Evolutionary conservation across 1,140 invertebrate genomes (phyloP).

Genomic region (Pteromalus puparum): DNA sequence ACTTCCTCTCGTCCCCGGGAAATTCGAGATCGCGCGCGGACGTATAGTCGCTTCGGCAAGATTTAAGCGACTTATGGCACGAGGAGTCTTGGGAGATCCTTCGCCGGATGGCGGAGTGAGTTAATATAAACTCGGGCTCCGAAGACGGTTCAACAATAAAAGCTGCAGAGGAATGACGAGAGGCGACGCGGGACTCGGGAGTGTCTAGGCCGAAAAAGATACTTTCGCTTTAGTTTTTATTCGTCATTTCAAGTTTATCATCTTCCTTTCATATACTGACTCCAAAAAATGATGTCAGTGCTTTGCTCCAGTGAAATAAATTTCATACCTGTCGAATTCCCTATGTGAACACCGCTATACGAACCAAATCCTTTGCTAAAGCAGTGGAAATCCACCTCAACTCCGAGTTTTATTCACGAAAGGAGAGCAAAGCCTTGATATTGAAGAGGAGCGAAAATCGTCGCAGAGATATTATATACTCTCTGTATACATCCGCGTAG

Average conservation of each 20-base stretch:
- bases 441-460: background rate
- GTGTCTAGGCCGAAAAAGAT: background rate
- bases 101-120: background rate
- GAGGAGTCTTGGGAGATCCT: slow-evolving; percentile 29
- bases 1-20: slow-evolving; percentile 50
- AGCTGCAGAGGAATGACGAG: slow-evolving; percentile 7
- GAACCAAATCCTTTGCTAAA: slow-evolving; percentile 54
- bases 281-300: too few relatives aligned
- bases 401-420: background rate
- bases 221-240: background rate
- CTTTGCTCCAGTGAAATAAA: too few relatives aligned
- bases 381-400: slow-evolving; percentile 1
- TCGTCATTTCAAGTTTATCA: background rate
- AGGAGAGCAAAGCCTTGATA: background rate
- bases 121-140: slow-evolving; percentile 41
- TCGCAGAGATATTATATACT: background rate
- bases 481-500: slow-evolving; percentile 15
- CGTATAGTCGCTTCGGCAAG: slow-evolving; percentile 33
- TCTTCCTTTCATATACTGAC: too few relatives aligned
- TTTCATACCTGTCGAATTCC: too few relatives aligned
- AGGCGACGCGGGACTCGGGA: background rate
- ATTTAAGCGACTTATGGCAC: slow-evolving; percentile 58
- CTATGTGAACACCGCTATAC: slow-evolving; percentile 12
- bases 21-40: slow-evolving; percentile 55
- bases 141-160: slow-evolving; percentile 36